Evolutionary conservation across 2,113 vertebrate genomes (phyloP).

Genomic region (Copsychus sechellarum): DNA sequence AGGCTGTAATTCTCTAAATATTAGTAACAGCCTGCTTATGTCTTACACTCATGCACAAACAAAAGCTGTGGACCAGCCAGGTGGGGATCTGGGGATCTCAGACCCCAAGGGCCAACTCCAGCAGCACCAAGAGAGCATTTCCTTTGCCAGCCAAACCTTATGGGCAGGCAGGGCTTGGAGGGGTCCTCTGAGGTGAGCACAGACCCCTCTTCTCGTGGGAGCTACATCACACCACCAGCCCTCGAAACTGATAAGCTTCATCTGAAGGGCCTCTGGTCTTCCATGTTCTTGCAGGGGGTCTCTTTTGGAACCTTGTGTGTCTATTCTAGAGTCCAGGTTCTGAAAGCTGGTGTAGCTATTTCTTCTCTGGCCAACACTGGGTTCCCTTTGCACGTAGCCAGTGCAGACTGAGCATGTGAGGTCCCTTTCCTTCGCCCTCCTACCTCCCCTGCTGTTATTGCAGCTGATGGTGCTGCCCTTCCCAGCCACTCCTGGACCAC

Average conservation of each 20-base stretch:
- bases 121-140: neutral
- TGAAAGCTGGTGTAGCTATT: neutral
- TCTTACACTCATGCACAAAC: neutral
- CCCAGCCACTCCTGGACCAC: neutral
- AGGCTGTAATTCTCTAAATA: neutral
- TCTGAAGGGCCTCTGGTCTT: neutral
- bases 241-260: neutral
- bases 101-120: rapidly evolving
- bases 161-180: neutral
- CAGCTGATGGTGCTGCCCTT: neutral
- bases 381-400: neutral
- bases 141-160: neutral
- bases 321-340: neutral
- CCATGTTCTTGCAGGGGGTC: neutral
- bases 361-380: neutral
- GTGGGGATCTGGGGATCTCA: neutral
- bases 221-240: neutral
- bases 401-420: neutral
- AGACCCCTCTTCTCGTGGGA: neutral
- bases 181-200: neutral
- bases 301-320: neutral
- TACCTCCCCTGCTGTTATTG: neutral
- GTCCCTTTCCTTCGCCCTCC: neutral
- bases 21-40: neutral
- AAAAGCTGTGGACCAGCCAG: neutral